phyloP scores from a whole-genome alignment of 2,797 vertebrate genomes.

The Anguilla anguilla region DNA sequence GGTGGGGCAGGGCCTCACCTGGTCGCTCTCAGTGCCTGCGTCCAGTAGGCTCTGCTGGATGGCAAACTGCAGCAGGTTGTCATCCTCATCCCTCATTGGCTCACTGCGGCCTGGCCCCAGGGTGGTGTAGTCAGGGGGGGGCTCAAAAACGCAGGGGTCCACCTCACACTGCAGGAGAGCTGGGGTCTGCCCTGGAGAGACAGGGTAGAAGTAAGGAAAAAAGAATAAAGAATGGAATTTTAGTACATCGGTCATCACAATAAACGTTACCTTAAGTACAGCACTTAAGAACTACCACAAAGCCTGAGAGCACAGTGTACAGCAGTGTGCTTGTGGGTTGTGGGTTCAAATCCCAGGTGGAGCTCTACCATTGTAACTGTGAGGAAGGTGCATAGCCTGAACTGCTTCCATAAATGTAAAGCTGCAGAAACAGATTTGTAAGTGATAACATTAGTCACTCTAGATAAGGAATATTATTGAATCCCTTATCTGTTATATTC shows the following conservation, averaged over 20 bases:
- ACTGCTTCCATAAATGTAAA: no score
- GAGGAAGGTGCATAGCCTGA: no score
- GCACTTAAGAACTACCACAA: neutral
- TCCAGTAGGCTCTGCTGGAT: conserved; percentile 94
- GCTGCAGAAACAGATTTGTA: no score
- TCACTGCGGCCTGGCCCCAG: conserved; percentile 87
- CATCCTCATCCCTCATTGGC: conserved; percentile 89
- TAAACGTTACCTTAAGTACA: neutral
- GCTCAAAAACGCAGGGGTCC: conserved; percentile 88
- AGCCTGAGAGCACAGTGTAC: neutral
- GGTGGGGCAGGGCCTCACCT: conserved; percentile 68
- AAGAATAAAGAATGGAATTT: neutral
- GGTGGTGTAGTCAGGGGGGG: conserved; percentile 86
- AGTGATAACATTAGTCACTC: no score
- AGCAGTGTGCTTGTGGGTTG: neutral
- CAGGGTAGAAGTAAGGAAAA: neutral
- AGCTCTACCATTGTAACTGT: no score
- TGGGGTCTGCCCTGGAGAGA: conserved; percentile 64
- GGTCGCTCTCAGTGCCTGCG: conserved; percentile 89
- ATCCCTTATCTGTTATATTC: no score
- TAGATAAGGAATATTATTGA: no score
- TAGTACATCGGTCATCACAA: neutral
- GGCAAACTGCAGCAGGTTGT: conserved; percentile 92
- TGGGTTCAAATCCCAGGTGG: no score
- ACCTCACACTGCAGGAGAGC: conserved; percentile 83